phyloP scores from a whole-genome alignment of 1,140 invertebrate genomes.

The Paraescarpia echinospica region DNA sequence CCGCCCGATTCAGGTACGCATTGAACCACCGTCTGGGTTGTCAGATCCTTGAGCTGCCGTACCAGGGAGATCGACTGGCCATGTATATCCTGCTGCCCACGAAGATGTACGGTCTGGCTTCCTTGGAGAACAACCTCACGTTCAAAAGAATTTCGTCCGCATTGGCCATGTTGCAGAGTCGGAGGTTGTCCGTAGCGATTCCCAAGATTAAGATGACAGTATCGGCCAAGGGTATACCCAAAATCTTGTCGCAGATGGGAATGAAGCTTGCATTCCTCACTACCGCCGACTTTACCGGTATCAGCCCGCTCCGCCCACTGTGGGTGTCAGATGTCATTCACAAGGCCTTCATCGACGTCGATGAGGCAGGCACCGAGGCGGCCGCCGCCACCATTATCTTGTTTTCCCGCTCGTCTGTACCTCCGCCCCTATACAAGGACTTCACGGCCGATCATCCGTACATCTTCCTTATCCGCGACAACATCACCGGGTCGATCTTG shows the following conservation, averaged over 20 bases:
- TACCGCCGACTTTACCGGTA: not conserved
- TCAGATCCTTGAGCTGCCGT: constrained; percentile 14
- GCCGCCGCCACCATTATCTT: constrained; percentile 50
- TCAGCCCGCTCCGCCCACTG: not conserved
- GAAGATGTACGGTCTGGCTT: not conserved
- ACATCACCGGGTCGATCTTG: not conserved
- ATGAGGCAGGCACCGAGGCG: constrained; percentile 57
- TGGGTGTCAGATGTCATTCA: constrained; percentile 54
- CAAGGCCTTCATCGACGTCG: constrained; percentile 64
- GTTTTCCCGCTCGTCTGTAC: constrained; percentile 30
- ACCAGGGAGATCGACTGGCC: not conserved
- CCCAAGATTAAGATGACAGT: not conserved
- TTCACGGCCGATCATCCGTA: not conserved
- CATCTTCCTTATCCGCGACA: constrained; percentile 9
- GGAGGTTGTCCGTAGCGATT: not conserved
- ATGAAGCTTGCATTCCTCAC: not conserved
- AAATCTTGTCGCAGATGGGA: not conserved
- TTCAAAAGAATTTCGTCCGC: not conserved
- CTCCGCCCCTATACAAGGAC: not conserved
- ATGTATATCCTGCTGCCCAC: constrained; percentile 15
- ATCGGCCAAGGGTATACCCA: not conserved
- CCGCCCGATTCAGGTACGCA: not conserved
- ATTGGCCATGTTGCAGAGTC: not conserved
- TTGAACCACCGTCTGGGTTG: not conserved
- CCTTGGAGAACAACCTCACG: not conserved